Percentiles rank a stretch among this genome's conserved stretches.
Evolutionary conservation across 2,797 vertebrate genomes (phyloP).

Genomic region (Lindbergichthys nudifrons): DNA sequence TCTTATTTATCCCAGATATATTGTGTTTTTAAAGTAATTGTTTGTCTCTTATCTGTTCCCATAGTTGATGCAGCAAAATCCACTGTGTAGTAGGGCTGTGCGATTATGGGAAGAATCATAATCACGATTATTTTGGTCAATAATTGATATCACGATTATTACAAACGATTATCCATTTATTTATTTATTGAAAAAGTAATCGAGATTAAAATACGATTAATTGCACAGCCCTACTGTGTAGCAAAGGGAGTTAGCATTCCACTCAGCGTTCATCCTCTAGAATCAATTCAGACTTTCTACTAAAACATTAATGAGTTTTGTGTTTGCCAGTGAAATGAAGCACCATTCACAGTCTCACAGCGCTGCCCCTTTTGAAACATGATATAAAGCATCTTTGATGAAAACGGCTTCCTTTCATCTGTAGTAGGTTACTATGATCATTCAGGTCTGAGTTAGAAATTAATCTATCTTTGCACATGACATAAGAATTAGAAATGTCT

Average conservation of each 20-base stretch:
- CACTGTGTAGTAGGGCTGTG: too few species aligned
- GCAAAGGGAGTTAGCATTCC: conserved; percentile 33
- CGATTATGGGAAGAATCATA: too few species aligned
- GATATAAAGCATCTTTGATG: conserved; percentile 6
- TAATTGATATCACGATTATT: too few species aligned
- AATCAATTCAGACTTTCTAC: conserved; percentile 48
- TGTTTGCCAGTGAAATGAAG: conserved; percentile 60
- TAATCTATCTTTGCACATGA: not conserved
- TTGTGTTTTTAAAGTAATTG: not conserved
- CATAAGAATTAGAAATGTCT: not conserved
- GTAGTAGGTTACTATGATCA: not conserved
- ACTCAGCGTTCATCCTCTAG: conserved; percentile 37
- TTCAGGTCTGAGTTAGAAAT: not conserved
- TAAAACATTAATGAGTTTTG: conserved; percentile 63
- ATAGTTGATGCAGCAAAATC: not conserved
- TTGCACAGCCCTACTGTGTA: conserved; percentile 2
- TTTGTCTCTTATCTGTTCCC: conserved; percentile 10
- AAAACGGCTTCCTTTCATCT: conserved; percentile 10
- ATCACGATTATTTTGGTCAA: too few species aligned
- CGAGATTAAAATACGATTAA: too few species aligned
- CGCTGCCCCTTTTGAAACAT: conserved; percentile 18
- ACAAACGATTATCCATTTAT: too few species aligned
- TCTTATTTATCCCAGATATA: not conserved
- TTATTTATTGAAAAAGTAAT: too few species aligned
- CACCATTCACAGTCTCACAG: conserved; percentile 34